Evolutionary conservation across 2,113 vertebrate genomes (phyloP), one percentile per base, ranked within the genome.

Genomic region (zebrafish (Danio rerio)): DNA sequence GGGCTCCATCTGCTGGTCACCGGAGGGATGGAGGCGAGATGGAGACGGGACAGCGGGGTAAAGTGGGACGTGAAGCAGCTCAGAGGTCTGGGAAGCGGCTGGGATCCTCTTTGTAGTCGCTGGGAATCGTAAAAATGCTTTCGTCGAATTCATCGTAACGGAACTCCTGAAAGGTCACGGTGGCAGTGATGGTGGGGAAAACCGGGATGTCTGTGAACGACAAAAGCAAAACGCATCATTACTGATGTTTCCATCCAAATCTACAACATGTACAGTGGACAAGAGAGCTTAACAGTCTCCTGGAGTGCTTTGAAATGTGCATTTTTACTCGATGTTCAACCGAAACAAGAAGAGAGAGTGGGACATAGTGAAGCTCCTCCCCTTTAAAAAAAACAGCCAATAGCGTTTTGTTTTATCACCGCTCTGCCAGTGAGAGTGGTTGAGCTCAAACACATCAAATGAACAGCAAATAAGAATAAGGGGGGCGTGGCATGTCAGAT

Each of bases 81-180:
- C 93, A 99, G 91, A 99, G 97, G 87, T 99, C 98, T 0, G 98
- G 98, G 89, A 99, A 99, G 73, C 97, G 96, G 89, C 96, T 98
- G 0, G 98, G 98, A 86, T 99, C 97, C 91, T 99, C 98, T 92
- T 97, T 99, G 91, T 98, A 99, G 75, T 98, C 96, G 6, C 93
- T 95, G 6, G 98, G 97, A 89, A 99, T 95, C 52, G 92, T 96
- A 90, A 99, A 99, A 88, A 98, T 97, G 73, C 94, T 94, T 43
- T 93, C 90, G 0, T 97, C 94, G 69, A 99, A 99, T 62, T 96
- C 94, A 20, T 97, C 96, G 4, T 98, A 98, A 13, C 96, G 96
- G 87, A 99, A 99, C 93, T 99, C 97, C 93, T 99, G 98, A 90
- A 99, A 99, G 0, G 98, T 99, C 92, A 99, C 98, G 73, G 98